phyloP scores from a whole-genome alignment of 2,888 invertebrate genomes.

The Phyto melanocephala region DNA sequence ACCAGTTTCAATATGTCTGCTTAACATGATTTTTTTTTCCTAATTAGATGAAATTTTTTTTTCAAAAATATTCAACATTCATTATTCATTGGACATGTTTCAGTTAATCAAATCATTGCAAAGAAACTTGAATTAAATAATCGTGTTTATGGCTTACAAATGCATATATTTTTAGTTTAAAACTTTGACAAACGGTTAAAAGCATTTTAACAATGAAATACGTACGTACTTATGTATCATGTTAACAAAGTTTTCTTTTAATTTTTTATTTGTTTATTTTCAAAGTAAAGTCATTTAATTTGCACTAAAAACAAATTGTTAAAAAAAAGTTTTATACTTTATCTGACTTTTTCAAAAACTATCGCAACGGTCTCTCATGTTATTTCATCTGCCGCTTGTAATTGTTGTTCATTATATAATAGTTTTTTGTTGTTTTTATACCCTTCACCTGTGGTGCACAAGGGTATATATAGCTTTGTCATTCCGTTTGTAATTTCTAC shows the following conservation, averaged over 20 bases:
- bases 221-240: not conserved
- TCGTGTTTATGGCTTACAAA: not conserved
- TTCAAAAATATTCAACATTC: no score
- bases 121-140: not conserved
- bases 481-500: no score
- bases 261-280: not conserved
- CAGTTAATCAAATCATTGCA: conserved; percentile 10
- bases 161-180: not conserved
- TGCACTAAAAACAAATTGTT: not conserved
- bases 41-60: conserved; percentile 4
- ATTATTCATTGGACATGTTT: conserved; percentile 6
- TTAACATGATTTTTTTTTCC: conserved; percentile 16
- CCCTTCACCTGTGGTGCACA: no score
- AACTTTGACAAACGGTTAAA: not conserved
- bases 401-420: conserved; percentile 35
- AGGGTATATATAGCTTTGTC: no score
- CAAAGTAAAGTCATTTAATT: conserved; percentile 10
- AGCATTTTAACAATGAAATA: conserved; percentile 29
- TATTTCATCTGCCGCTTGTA: conserved; percentile 57
- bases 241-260: conserved; percentile 26
- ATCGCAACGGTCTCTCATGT: conserved; percentile 14
- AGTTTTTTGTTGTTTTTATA: no score
- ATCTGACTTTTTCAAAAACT: not conserved
- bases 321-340: not conserved
- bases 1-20: conserved; percentile 35